A percentile compares a stretch with the other conserved stretches of the same genome.
Evolutionary conservation across 1,140 invertebrate genomes (phyloP).

Genomic region (Liolophura sinensis): DNA sequence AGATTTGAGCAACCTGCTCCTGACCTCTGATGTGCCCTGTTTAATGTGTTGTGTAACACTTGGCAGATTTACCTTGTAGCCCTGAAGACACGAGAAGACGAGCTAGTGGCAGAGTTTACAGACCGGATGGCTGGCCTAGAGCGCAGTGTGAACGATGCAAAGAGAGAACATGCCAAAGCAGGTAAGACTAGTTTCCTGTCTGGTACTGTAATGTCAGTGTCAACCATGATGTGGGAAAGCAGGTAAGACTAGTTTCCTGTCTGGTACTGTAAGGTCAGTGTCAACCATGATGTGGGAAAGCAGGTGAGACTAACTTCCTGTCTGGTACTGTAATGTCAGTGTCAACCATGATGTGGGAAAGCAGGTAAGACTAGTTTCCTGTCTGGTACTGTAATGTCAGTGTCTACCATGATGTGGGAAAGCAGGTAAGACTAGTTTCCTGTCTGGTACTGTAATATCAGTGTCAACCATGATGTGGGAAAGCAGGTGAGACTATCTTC

Average conservation of each 20-base stretch:
- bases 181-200: slow-evolving; percentile 22
- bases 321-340: no score
- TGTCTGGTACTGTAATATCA: no score
- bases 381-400: no score
- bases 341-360: no score
- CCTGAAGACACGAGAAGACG: slow-evolving; percentile 32
- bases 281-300: slow-evolving; percentile 47
- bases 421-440: slow-evolving; percentile 31
- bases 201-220: no score
- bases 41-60: background rate
- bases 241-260: no score
- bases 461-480: no score
- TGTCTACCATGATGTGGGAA: slow-evolving; percentile 45
- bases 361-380: no score
- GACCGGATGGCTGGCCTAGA: slow-evolving; percentile 41
- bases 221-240: no score
- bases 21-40: background rate
- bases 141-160: slow-evolving; percentile 41
- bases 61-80: slow-evolving; percentile 16
- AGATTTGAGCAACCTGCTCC: no score
- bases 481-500: no score
- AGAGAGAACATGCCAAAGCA: slow-evolving; percentile 47
- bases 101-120: slow-evolving; percentile 23
- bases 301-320: slow-evolving; percentile 26
- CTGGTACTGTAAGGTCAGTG: no score